These are phyloP conservation scores for Microctonus hyperodae DNA, from an alignment of 2,888 invertebrate species.

Conservation along the genomic window DNA sequence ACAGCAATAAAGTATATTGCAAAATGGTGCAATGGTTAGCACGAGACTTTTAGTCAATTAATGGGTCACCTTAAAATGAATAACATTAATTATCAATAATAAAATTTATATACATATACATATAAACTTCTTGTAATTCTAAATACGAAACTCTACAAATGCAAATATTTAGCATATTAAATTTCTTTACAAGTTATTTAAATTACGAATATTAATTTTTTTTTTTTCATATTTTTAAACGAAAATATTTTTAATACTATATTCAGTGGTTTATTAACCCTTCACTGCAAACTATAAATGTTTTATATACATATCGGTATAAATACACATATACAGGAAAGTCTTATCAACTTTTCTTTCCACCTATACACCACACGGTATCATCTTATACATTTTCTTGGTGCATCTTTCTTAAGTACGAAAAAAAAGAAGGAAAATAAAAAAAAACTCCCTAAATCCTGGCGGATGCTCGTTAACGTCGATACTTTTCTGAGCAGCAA, in stretches of 20 bases:
- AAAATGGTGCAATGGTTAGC: slow-evolving; percentile 52
- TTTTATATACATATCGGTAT: no score
- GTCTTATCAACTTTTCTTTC: slow-evolving; percentile 26
- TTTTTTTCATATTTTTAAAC: not conserved
- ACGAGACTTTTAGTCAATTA: slow-evolving; percentile 51
- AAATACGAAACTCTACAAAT: no score
- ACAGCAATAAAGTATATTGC: slow-evolving; percentile 54
- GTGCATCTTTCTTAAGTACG: slow-evolving; percentile 7
- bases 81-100: slow-evolving; percentile 52
- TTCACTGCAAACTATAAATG: slow-evolving; percentile 1
- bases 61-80: slow-evolving; percentile 55
- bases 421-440: not conserved
- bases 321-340: no score
- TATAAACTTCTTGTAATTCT: no score
- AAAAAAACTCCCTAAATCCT: slow-evolving; percentile 26
- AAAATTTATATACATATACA: no score
- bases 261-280: not conserved
- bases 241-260: not conserved
- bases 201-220: not conserved
- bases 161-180: slow-evolving; percentile 2
- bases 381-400: slow-evolving; percentile 14
- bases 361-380: slow-evolving; percentile 3
- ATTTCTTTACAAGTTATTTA: slow-evolving; percentile 6
- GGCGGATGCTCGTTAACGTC: slow-evolving; percentile 33
- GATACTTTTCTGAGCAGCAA: slow-evolving; percentile 19